Evolutionary conservation across 2,113 vertebrate genomes (phyloP).

Genomic region (Dicentrarchus labrax): DNA sequence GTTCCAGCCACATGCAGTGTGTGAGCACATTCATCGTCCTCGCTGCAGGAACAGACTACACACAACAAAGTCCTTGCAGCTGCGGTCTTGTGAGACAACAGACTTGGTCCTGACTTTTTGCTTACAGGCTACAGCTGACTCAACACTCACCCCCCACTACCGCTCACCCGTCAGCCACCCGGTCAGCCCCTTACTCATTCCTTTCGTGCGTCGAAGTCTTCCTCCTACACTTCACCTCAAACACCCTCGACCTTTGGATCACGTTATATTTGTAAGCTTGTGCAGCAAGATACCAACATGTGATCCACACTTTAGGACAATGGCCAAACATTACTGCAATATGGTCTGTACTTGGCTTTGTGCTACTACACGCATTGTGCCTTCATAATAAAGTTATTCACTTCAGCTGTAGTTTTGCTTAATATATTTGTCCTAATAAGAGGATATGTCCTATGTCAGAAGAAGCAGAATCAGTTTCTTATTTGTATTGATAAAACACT

Average conservation of each 20-base stretch:
- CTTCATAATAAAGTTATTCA: no score
- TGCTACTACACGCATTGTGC: neutral
- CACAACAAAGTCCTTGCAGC: constrained; percentile 17
- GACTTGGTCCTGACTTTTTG: constrained; percentile 9
- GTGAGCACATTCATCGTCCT: neutral
- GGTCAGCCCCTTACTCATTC: neutral
- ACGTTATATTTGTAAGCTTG: neutral
- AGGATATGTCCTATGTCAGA: neutral
- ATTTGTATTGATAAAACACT: neutral
- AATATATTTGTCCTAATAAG: neutral
- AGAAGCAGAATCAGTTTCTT: neutral
- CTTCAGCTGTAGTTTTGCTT: no score
- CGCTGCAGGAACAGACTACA: constrained; percentile 40
- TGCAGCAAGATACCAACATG: neutral
- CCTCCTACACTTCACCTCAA: neutral
- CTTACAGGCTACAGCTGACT: constrained; percentile 12
- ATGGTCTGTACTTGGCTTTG: neutral
- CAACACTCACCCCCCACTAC: neutral
- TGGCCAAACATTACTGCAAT: neutral
- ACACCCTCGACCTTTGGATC: neutral
- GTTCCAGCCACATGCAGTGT: neutral
- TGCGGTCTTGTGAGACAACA: constrained; percentile 19
- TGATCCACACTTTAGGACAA: neutral
- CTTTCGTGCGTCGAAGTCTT: neutral
- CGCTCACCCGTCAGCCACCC: neutral